These are phyloP conservation scores for Criorhina ranunculi DNA, from an alignment of 2,888 invertebrate genomes.

Conservation along the genomic window DNA sequence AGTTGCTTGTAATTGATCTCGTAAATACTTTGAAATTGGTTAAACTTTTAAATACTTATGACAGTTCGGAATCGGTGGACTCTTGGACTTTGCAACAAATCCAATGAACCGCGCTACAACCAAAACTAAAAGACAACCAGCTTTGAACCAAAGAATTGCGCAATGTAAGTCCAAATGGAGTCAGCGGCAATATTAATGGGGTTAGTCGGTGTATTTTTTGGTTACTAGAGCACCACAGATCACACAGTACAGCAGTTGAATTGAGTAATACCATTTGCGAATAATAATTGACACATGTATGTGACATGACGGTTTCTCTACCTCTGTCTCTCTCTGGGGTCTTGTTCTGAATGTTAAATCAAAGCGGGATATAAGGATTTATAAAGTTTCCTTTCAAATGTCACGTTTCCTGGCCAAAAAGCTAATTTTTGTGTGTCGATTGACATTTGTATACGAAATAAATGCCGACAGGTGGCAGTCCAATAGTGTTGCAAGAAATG, in stretches of 20 bases:
- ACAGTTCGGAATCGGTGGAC: constrained; percentile 59
- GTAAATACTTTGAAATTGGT: constrained; percentile 70
- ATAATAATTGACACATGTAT: constrained; percentile 71
- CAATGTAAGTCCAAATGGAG: constrained; percentile 70
- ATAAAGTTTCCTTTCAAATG: constrained; percentile 34
- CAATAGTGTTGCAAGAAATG: constrained; percentile 6
- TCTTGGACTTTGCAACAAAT: constrained; percentile 34
- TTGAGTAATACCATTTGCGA: constrained; percentile 62
- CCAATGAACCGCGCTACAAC: constrained; percentile 21
- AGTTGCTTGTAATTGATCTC: constrained; percentile 75
- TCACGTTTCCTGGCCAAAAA: constrained; percentile 17
- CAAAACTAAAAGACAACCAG: constrained; percentile 38
- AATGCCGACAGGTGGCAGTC: constrained; percentile 36
- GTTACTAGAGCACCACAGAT: constrained; percentile 44
- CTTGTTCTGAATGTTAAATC: constrained; percentile 17
- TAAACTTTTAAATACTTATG: constrained; percentile 70
- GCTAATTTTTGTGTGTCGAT: background rate
- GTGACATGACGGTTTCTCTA: constrained; percentile 9
- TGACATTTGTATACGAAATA: constrained; percentile 30
- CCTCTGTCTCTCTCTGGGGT: background rate
- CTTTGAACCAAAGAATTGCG: constrained; percentile 59
- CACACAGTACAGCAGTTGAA: constrained; percentile 3
- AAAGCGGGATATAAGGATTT: constrained; percentile 1
- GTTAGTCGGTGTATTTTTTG: constrained; percentile 40
- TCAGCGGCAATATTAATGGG: constrained; percentile 65